Base-by-base conservation (phyloP, 2,797 vertebrate species). In the Fringilla coelebs region DNA sequence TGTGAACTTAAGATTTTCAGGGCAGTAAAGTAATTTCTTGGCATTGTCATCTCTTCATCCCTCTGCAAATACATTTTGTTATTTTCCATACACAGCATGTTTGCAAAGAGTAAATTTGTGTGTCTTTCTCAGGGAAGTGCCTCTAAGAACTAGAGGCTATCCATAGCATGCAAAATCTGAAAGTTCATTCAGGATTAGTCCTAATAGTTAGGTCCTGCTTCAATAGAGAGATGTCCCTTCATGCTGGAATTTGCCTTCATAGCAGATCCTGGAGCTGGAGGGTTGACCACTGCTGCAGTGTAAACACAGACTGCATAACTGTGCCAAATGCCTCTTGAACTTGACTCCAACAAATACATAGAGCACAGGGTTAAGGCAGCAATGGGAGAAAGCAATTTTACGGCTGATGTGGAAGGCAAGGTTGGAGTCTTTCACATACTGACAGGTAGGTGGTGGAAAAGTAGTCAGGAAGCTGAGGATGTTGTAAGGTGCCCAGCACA, bases 401-500 rank as follows among this genome's bases (percentile, higher is more conserved):
- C 98, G 98, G 82, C 98, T 98, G 83, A 99, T 45, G 49, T 98
- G 91, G 63, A 98, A 92, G 26, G 97, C 97, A 2, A 98, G 98
- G 16, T 91, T 95, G 25, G 98, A 43, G 0, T 38, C 66, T 18
- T 85, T 96, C 15, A 34, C 93, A 13, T 77, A 5, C 11, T 94
- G 7, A 38, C 99, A 99, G 1, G 19, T 25, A 19, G 80, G 28
- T 3, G 58, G 7, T 22, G 91, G 57, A 58, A 99, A 94, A 12
- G 98, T 97, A 58, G 91, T 54, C 15, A 99, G 77, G 73, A 99
- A 98, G 57, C 98, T 97, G 28, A 98, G 60, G 19, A 98, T 65
- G 36, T 99, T 99, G 90, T 99, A 99, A 31, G 99, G 99, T 20
- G 97, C 98, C 99, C 99, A 99, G 85, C 98, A 98, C n/a, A 99